A percentile compares a stretch with the other conserved stretches of the same genome.
Conservation (phyloP, 2,113 vertebrate species). For the Campylomormyrus numenius region DNA sequence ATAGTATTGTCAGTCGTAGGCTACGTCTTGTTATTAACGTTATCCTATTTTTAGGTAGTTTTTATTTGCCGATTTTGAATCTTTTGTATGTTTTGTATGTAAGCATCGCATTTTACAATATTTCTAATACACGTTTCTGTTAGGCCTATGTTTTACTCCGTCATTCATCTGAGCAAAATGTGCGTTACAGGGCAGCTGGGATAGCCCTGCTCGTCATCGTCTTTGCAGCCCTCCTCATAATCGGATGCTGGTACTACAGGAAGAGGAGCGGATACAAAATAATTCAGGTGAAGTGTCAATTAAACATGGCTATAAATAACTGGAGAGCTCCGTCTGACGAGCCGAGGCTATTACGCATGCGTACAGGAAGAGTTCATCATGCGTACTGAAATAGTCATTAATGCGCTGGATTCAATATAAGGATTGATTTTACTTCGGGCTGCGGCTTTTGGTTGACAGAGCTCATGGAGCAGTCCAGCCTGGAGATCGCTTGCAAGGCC, state of each 20-base stretch:
- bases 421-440: neutral
- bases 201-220: slow-evolving; percentile 76
- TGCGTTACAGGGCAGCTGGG: slow-evolving; percentile 70
- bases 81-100: neutral
- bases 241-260: slow-evolving; percentile 86
- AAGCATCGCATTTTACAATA: neutral
- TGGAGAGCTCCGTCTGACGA: neutral
- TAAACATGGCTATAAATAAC: neutral
- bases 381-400: neutral
- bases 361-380: neutral
- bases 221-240: slow-evolving; percentile 69
- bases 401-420: neutral
- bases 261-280: slow-evolving; percentile 77
- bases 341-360: neutral
- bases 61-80: neutral
- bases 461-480: slow-evolving; percentile 34
- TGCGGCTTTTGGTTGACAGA: slow-evolving; percentile 29
- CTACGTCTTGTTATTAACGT: neutral
- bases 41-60: neutral
- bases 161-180: neutral
- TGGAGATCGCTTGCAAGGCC: slow-evolving; percentile 35
- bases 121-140: neutral
- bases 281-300: slow-evolving; percentile 63
- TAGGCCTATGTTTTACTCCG: neutral
- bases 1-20: neutral